Percentiles rank a stretch among this genome's conserved stretches.
Conservation (phyloP, 2,888 invertebrate genomes). For the Yponomeuta sedellus region DNA sequence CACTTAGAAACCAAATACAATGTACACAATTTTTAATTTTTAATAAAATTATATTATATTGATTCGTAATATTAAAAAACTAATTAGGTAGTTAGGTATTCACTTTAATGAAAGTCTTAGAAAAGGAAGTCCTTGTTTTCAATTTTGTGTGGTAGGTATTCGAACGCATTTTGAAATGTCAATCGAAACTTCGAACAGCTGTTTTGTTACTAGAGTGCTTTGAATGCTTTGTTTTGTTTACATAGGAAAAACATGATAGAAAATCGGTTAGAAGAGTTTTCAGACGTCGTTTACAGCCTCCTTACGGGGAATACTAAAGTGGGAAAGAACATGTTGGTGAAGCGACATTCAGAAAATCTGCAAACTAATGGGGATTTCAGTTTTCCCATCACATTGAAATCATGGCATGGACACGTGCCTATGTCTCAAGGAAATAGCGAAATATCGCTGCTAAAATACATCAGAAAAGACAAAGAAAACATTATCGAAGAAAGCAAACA, state of each 20-base stretch:
- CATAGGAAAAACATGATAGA: constrained; percentile 32
- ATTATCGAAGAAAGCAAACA: constrained; percentile 55
- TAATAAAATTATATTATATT: too few relatives aligned
- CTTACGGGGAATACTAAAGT: constrained; percentile 5
- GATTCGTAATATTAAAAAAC: too few relatives aligned
- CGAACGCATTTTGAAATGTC: background rate
- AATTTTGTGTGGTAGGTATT: too few relatives aligned
- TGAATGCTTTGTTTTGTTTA: background rate
- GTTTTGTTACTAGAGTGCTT: background rate
- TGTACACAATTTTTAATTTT: too few relatives aligned
- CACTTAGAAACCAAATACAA: too few relatives aligned
- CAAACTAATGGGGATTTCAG: constrained; percentile 78
- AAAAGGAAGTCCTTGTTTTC: too few relatives aligned
- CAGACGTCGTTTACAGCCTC: constrained; percentile 18
- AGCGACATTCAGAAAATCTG: constrained; percentile 77
- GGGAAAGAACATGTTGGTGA: constrained; percentile 50
- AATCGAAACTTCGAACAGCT: background rate
- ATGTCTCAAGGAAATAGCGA: constrained; percentile 23
- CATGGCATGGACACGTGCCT: constrained; percentile 71
- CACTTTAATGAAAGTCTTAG: too few relatives aligned
- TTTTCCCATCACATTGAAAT: constrained; percentile 74
- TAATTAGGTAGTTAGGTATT: too few relatives aligned
- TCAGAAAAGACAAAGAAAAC: constrained; percentile 41
- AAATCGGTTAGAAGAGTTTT: constrained; percentile 38
- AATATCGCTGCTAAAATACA: constrained; percentile 36